phyloP scores from a whole-genome alignment of 1,140 invertebrate genomes.

The Colletes gigas region DNA sequence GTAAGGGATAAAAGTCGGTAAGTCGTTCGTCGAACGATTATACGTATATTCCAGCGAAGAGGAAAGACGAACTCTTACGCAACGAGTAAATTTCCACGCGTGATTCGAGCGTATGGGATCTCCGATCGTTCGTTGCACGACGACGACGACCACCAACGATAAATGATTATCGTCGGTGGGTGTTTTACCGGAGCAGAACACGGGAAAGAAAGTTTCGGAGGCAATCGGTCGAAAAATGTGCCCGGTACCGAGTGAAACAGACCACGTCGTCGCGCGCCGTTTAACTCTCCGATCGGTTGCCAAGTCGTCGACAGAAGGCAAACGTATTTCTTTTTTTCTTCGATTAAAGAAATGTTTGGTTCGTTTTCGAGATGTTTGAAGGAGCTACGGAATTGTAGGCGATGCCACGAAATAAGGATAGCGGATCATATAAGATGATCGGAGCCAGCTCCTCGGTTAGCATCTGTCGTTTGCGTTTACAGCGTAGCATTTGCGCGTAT shows the following conservation, averaged over 20 bases:
- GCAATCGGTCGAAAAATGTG: not conserved
- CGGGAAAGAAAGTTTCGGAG: not conserved
- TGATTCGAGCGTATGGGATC: not conserved
- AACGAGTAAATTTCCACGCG: not conserved
- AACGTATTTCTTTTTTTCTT: no score
- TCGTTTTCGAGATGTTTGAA: not conserved
- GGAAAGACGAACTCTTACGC: not conserved
- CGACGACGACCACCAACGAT: not conserved
- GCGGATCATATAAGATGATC: no score
- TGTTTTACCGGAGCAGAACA: not conserved
- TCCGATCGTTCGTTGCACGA: not conserved
- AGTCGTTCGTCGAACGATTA: no score
- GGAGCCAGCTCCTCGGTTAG: conserved; percentile 58
- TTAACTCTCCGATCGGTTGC: conserved; percentile 56
- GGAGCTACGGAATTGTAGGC: conserved; percentile 64
- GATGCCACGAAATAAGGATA: not conserved
- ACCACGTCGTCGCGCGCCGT: conserved; percentile 55
- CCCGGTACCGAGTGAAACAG: conserved; percentile 51
- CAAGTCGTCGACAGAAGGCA: not conserved
- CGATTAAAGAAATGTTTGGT: no score
- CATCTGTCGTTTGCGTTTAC: conserved; percentile 74
- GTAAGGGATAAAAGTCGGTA: no score
- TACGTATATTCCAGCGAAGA: not conserved
- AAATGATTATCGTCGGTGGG: not conserved
- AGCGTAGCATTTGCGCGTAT: conserved; percentile 35